Percentiles rank a stretch among this genome's conserved stretches.
Evolutionary conservation across 2,113 vertebrate genomes (phyloP).

Genomic region (Vimba vimba): DNA sequence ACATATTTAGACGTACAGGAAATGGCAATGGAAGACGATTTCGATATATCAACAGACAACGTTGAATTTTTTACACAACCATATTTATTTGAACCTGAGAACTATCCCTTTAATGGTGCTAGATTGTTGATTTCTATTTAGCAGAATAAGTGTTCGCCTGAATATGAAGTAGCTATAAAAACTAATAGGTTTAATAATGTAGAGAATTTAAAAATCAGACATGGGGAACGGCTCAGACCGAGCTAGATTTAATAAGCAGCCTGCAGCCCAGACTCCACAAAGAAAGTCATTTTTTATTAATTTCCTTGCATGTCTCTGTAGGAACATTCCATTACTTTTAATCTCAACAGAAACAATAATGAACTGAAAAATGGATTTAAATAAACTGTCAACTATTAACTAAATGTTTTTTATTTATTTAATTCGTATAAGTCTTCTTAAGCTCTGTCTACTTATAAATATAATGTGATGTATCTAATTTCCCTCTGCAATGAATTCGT

Average conservation of each 20-base stretch:
- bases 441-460: neutral
- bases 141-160: neutral
- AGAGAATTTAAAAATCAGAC: neutral
- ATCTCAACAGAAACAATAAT: conserved; percentile 2
- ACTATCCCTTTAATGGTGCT: too few relatives aligned
- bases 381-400: neutral
- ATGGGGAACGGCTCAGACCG: neutral
- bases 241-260: conserved; percentile 14
- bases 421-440: neutral
- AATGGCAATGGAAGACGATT: too few relatives aligned
- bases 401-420: neutral
- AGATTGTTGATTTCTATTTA: neutral
- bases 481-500: neutral
- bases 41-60: too few relatives aligned
- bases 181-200: conserved; percentile 29
- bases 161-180: neutral
- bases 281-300: neutral
- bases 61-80: too few relatives aligned
- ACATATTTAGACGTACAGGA: too few relatives aligned
- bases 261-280: neutral
- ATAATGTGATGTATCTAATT: neutral
- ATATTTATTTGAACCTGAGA: too few relatives aligned
- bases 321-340: neutral
- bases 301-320: neutral
- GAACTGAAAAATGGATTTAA: neutral